Evolutionary conservation across 2,797 vertebrate genomes (phyloP), one percentile per base, ranked within the genome.

Genomic region (Rallus crepitans): DNA sequence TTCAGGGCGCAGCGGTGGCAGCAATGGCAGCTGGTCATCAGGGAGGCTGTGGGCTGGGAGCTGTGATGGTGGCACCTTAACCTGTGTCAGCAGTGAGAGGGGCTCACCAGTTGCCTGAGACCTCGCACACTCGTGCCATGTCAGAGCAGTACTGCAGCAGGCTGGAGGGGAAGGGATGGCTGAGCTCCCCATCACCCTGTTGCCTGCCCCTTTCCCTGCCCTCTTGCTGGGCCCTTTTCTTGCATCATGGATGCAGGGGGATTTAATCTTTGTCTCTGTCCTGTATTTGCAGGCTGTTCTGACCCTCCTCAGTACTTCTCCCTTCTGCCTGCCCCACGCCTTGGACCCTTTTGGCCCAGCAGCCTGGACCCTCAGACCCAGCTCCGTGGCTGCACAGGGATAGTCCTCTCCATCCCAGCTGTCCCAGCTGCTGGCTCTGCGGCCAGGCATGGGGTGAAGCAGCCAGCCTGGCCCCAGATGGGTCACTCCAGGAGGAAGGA

Each of bases 101-200:
- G 40, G 14, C 39, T 64, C 21, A 35, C 27, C 52, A 45, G 17
- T 35, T 55, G 47, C 35, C 16, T 4, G 14, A 76, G 64, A 9
- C n/a, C 68, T 42, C 17, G 3, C 2, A 40, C 27, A 20, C 53
- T 52, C 5, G 0, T 66, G 35, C n/a, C 5, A 0, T 27, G 30
- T 30, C n/a, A 47, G 31, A 30, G 31, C 37, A 47, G 50, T 6
- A 31, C 52, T 42, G 17, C 42, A 39, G 3, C 40, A 31, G 21
- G 31, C 77, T 82, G 66, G 30, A 13, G 25, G 73, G 35, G 21
- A 76, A 21, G 15, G 14, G 11, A 15, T 3, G 8, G 66, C 50
- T 15, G 73, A 79, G 61, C 15, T 63, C 11, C 71, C 21, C n/a
- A 9, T 12, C 52, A 37, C 35, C 45, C 31, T 14, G 7, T 28